Evolutionary conservation across 2,888 invertebrate genomes (phyloP), one percentile per base, ranked within the genome.

Genomic region (Argynnis bischoffii): DNA sequence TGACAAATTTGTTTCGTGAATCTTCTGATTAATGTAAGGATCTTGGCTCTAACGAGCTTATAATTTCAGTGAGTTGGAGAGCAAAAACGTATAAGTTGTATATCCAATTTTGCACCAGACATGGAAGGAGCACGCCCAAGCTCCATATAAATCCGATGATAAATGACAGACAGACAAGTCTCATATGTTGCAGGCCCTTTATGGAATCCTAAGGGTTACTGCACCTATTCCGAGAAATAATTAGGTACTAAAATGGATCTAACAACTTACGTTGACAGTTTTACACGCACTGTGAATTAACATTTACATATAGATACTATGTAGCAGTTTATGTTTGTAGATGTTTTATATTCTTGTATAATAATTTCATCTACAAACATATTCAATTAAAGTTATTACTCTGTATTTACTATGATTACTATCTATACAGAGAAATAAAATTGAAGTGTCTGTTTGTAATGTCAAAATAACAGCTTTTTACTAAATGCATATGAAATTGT

Each of bases 141-240:
- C 70, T 56, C 68, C 72, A 66, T 70, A 72, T 72, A 70, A 48
- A 68, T 59, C 71, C 66, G 66, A 66, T 72, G 68, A 72, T 70
- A 72, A 70, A 72, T 66, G 70, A 70, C 68, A 48, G 57, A 60
- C 70, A 63, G 70, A 55, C 68, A 54, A 66, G 70, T 60, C 68
- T 61, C 67, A 57, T 69, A 59, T 67, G 66, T 57, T 48, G 57
- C 64, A 14, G 63, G 61, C 72, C 70, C 70, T 68, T 70, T 72
- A 72, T 72, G 68, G 72, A 51, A 35, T 51, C 66, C 63, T 64
- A 68, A 57, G 69, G 71, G 71, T 69, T 71, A 71, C 65, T 69
- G 69, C 67, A 67, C 69, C 69, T 67, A 63, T 63, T 57, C 68
- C 55, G 61, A 68, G 72, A 68, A 67, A 68, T 72, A 68, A 72